phyloP scores from a whole-genome alignment of 2,888 invertebrate species.

The Xestobium rufovillosum region DNA sequence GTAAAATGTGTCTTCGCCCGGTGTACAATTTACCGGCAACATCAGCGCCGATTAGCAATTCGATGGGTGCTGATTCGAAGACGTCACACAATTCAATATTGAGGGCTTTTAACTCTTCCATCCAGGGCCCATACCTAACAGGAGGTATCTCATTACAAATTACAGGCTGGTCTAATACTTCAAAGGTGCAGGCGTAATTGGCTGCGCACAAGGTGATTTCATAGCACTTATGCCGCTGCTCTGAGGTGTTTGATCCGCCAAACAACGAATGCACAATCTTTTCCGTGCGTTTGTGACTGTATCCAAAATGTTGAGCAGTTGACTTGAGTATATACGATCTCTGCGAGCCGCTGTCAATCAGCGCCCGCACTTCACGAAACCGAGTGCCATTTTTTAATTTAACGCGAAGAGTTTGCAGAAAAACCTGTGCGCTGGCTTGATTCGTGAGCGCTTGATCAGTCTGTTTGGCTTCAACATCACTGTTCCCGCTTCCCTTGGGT shows the following conservation, averaged over 20 bases:
- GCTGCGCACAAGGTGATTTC: slow-evolving; percentile 26
- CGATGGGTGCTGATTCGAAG: no score
- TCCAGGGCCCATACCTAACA: slow-evolving; percentile 8
- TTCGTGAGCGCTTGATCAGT: no score
- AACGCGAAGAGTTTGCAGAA: no score
- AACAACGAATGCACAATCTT: slow-evolving; percentile 37
- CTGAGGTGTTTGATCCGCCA: slow-evolving; percentile 32
- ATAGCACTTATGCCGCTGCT: slow-evolving; percentile 27
- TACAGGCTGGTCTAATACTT: no score
- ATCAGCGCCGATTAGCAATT: no score
- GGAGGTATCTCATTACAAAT: slow-evolving; percentile 12
- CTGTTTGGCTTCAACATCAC: no score
- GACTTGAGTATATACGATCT: slow-evolving; percentile 35
- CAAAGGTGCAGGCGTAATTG: no score
- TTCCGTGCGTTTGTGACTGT: slow-evolving; percentile 4
- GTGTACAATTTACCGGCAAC: slow-evolving; percentile 14
- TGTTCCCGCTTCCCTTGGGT: no score
- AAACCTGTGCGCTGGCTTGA: no score
- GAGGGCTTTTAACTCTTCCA: no score
- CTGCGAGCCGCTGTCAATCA: slow-evolving; percentile 37
- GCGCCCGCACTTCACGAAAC: slow-evolving; percentile 21
- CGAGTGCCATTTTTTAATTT: no score
- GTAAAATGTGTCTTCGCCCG: slow-evolving; percentile 13
- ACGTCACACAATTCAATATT: no score
- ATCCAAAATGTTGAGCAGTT: slow-evolving; percentile 3